A percentile compares a stretch with the other conserved stretches of the same genome.
phyloP scores from a whole-genome alignment of 2,888 invertebrate species.

The Masnerella sp. region DNA sequence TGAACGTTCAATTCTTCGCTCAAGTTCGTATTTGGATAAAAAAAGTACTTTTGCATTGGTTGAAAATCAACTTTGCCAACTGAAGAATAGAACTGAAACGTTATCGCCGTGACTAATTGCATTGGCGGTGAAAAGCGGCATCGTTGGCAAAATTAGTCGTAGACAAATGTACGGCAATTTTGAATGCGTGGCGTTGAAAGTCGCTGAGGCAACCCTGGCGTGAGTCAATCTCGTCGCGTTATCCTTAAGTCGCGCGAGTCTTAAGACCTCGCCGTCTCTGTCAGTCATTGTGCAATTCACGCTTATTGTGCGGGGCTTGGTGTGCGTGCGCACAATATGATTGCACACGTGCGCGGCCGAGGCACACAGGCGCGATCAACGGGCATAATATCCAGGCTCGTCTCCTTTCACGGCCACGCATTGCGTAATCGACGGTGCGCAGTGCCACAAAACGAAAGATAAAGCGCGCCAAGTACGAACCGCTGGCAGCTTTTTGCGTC shows the following conservation, averaged over 20 bases:
- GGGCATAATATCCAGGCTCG: conserved; percentile 62
- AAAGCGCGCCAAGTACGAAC: conserved; percentile 69
- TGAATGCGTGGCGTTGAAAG: conserved; percentile 6
- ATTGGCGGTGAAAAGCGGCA: too few relatives aligned
- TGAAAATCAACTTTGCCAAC: too few relatives aligned
- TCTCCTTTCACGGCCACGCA: conserved; percentile 76
- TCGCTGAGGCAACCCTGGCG: conserved; percentile 27
- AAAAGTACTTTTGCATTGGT: too few relatives aligned
- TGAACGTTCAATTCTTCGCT: too few relatives aligned
- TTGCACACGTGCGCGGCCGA: conserved; percentile 38
- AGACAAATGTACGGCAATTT: too few relatives aligned
- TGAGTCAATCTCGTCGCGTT: conserved; percentile 44
- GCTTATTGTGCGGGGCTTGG: conserved; percentile 26
- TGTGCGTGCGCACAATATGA: conserved; percentile 30
- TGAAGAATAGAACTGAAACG: too few relatives aligned
- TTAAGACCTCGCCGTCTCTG: conserved; percentile 40
- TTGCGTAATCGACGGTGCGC: conserved; percentile 75
- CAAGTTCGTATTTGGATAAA: too few relatives aligned
- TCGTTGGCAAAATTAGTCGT: too few relatives aligned
- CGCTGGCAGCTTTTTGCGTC: conserved; percentile 20
- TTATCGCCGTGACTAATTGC: too few relatives aligned
- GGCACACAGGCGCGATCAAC: conserved; percentile 43
- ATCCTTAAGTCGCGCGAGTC: conserved; percentile 37
- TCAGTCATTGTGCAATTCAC: conserved; percentile 57
- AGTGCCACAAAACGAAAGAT: conserved; percentile 70